These are phyloP conservation scores for Acronicta alni DNA, from an alignment of 2,888 invertebrate genomes.

Conservation along the genomic window DNA sequence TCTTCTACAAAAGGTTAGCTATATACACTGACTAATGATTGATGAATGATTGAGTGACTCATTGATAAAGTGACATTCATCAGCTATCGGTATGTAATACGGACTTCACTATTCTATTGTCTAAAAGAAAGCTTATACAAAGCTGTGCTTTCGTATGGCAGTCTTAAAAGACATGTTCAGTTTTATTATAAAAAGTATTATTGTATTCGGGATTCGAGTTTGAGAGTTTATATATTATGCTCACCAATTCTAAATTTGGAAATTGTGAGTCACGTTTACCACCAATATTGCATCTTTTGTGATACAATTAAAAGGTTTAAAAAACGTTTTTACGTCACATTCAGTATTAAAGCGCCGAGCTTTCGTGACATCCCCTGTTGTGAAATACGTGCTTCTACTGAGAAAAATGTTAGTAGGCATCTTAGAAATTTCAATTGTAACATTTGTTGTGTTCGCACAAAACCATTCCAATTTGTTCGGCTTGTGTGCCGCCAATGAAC, in stretches of 20 bases:
- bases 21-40: constrained; percentile 79
- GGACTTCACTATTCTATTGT: constrained; percentile 58
- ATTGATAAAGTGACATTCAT: constrained; percentile 75
- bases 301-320: constrained; percentile 73
- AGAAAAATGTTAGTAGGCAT: constrained; percentile 85
- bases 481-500: constrained; percentile 76
- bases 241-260: constrained; percentile 4
- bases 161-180: constrained; percentile 17
- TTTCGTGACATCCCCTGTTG: constrained; percentile 74
- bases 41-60: constrained; percentile 80
- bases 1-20: constrained; percentile 66
- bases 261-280: constrained; percentile 69
- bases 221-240: neutral
- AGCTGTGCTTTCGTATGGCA: constrained; percentile 23
- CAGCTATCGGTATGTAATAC: constrained; percentile 67
- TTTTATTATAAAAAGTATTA: constrained; percentile 3
- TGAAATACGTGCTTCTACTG: constrained; percentile 81
- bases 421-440: constrained; percentile 87
- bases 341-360: constrained; percentile 66
- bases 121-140: constrained; percentile 50
- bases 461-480: constrained; percentile 83
- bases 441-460: constrained; percentile 79
- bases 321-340: constrained; percentile 72
- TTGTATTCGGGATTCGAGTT: constrained; percentile 4
- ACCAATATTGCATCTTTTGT: constrained; percentile 70